Evolutionary conservation across 1,140 invertebrate species (phyloP).

Genomic region (Aphelenchoides fujianensis): DNA sequence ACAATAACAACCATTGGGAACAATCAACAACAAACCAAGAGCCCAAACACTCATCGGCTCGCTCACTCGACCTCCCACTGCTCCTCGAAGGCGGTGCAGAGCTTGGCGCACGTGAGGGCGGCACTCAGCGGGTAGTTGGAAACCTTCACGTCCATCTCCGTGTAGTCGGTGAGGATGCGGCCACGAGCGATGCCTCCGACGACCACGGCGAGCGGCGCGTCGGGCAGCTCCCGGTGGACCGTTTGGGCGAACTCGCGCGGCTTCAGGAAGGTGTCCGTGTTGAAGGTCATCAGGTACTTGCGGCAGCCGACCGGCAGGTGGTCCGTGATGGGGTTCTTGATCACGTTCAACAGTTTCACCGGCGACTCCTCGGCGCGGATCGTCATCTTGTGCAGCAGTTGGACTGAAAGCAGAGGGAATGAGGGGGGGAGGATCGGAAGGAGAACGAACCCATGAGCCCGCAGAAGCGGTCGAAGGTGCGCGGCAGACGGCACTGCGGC

Average conservation of each 20-base stretch:
- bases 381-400: slow-evolving; percentile 88
- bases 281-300: slow-evolving; percentile 86
- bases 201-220: slow-evolving; percentile 71
- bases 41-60: background rate
- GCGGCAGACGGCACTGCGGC: slow-evolving; percentile 93
- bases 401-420: slow-evolving; percentile 71
- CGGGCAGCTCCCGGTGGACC: slow-evolving; percentile 20
- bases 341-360: slow-evolving; percentile 85
- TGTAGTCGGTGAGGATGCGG: slow-evolving; percentile 80
- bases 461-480: slow-evolving; percentile 96
- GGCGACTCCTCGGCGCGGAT: slow-evolving; percentile 83
- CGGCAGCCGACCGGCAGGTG: slow-evolving; percentile 90
- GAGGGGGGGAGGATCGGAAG: slow-evolving; percentile 11
- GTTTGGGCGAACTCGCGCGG: slow-evolving; percentile 75
- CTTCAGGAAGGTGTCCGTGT: slow-evolving; percentile 74
- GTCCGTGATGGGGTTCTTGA: slow-evolving; percentile 91
- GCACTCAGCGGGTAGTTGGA: slow-evolving; percentile 93
- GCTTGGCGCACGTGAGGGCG: slow-evolving; percentile 88
- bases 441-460: slow-evolving; percentile 82
- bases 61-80: slow-evolving; percentile 73
- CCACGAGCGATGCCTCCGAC: slow-evolving; percentile 97
- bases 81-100: slow-evolving; percentile 96
- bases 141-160: slow-evolving; percentile 83
- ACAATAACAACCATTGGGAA: background rate
- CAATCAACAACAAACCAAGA: background rate